Percentiles rank a stretch among this genome's conserved stretches.
Conservation (phyloP, 2,113 vertebrate species). For the Tachysurus vachellii region DNA sequence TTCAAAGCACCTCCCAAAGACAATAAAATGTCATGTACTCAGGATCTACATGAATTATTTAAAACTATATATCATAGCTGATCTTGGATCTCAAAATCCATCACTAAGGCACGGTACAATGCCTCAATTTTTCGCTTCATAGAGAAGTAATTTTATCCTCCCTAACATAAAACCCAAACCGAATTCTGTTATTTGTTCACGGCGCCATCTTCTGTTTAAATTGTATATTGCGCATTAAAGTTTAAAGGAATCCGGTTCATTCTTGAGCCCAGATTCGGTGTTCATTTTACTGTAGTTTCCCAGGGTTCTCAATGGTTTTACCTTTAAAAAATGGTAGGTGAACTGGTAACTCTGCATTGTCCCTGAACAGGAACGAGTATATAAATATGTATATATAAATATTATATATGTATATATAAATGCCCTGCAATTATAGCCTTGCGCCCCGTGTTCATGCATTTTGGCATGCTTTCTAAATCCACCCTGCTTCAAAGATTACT, state of each 20-base stretch:
- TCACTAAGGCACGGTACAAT: not conserved
- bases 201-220: constrained; percentile 44
- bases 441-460: not conserved
- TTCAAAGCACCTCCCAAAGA: not conserved
- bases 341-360: not conserved
- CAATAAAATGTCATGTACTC: not conserved
- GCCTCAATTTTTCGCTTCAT: not conserved
- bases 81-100: not conserved
- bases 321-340: not conserved
- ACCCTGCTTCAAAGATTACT: not conserved
- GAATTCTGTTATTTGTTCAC: not conserved
- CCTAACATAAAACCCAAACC: not conserved
- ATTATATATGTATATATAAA: not conserved
- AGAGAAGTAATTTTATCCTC: not conserved
- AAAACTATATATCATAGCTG: not conserved
- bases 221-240: not conserved
- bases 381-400: not conserved
- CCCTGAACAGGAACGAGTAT: not conserved
- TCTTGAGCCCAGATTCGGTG: not conserved
- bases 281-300: not conserved
- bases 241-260: not conserved
- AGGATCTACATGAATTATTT: not conserved
- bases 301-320: not conserved
- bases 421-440: not conserved
- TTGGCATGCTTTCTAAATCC: not conserved